Evolutionary conservation across 1,140 invertebrate genomes (phyloP).

Genomic region (Lasioglossum albipes): DNA sequence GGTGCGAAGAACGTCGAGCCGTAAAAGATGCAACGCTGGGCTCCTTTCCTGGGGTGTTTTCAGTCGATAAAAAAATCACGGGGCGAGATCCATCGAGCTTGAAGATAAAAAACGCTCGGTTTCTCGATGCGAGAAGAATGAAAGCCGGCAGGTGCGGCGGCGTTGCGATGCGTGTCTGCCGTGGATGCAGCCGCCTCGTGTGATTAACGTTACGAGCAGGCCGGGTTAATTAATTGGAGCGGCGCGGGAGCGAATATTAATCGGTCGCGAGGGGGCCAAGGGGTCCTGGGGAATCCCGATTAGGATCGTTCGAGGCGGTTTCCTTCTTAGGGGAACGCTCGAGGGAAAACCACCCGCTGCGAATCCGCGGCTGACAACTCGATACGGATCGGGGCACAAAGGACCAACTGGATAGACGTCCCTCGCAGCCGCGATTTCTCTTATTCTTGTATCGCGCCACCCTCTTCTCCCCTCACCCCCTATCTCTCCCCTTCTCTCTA

Average conservation of each 20-base stretch:
- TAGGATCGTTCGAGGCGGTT: conserved; percentile 41
- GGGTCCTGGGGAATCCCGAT: conserved; percentile 19
- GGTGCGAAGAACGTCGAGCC: not conserved
- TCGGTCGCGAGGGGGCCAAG: conserved; percentile 22
- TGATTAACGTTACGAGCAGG: conserved; percentile 50
- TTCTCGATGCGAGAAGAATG: not conserved
- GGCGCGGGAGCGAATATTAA: conserved; percentile 59
- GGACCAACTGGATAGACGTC: conserved; percentile 18
- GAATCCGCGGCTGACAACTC: conserved; percentile 44
- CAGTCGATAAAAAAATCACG: conserved; percentile 4
- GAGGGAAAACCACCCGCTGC: conserved; percentile 52
- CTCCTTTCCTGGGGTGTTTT: not conserved
- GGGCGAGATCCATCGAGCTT: conserved; percentile 5
- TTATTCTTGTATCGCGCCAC: conserved; percentile 15
- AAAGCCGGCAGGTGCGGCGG: not conserved
- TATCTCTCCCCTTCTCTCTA: not conserved
- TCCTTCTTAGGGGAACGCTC: conserved; percentile 37
- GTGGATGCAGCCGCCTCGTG: conserved; percentile 28
- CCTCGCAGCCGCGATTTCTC: conserved; percentile 18
- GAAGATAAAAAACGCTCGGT: conserved; percentile 1
- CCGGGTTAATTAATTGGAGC: conserved; percentile 57
- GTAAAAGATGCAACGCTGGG: not conserved
- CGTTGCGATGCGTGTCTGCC: not conserved
- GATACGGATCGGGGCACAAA: conserved; percentile 39
- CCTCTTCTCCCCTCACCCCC: not conserved